These are phyloP conservation scores for Lasioglossum zephyrum DNA, from an alignment of 2,888 invertebrate genomes.

Conservation along the genomic window DNA sequence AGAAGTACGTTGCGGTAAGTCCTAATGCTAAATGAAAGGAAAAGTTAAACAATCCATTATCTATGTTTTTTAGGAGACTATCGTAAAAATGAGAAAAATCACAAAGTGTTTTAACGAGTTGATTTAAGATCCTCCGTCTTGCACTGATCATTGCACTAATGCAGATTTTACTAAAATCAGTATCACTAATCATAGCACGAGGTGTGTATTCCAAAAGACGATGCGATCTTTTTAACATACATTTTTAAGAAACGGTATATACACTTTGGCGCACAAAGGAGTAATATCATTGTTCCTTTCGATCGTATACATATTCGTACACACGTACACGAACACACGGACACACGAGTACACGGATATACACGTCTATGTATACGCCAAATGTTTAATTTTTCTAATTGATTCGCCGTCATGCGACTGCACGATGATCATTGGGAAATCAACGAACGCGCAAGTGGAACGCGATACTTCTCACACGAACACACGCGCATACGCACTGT, in stretches of 20 bases:
- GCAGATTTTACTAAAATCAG: slow-evolving; percentile 28
- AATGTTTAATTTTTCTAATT: slow-evolving; percentile 62
- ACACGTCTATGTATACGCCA: slow-evolving; percentile 19
- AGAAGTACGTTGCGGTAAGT: not conserved
- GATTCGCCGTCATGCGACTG: slow-evolving; percentile 43
- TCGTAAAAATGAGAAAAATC: not conserved
- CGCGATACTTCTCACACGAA: slow-evolving; percentile 21
- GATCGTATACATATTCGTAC: slow-evolving; percentile 38
- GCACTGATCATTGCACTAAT: not conserved
- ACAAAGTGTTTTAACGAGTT: not conserved
- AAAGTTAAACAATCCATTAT: not conserved
- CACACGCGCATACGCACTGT: slow-evolving; percentile 9
- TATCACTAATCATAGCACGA: slow-evolving; percentile 62
- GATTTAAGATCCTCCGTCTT: not conserved
- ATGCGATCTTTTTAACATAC: slow-evolving; percentile 30
- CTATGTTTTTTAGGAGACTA: not conserved
- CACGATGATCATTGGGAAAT: slow-evolving; percentile 31
- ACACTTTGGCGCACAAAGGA: slow-evolving; percentile 66
- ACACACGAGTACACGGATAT: not conserved
- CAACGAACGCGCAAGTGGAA: slow-evolving; percentile 29
- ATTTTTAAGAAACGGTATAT: slow-evolving; percentile 28
- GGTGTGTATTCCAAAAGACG: slow-evolving; percentile 55
- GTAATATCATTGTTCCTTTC: slow-evolving; percentile 59
- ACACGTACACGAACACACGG: not conserved
- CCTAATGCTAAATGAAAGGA: not conserved